phyloP scores from a whole-genome alignment of 2,797 vertebrate species.

The Pagetopsis macropterus region DNA sequence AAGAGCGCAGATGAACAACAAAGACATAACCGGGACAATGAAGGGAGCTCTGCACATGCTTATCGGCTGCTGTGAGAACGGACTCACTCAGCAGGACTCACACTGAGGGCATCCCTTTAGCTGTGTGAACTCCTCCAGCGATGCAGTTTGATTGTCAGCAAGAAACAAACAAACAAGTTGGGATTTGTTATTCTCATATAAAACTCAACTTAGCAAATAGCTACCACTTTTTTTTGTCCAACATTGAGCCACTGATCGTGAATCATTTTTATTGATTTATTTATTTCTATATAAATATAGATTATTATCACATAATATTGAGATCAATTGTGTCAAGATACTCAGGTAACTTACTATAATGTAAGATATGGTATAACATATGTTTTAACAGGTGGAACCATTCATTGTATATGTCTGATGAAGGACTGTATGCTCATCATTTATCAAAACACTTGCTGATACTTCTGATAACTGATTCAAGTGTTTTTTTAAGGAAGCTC shows the following conservation, averaged over 20 bases:
- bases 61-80: conserved; percentile 20
- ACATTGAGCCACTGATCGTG: background rate
- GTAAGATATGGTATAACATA: background rate
- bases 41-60: conserved; percentile 7
- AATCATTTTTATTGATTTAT: background rate
- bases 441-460: background rate
- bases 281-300: background rate
- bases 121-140: conserved; percentile 12
- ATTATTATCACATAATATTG: background rate
- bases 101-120: background rate
- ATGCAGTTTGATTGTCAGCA: background rate
- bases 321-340: background rate
- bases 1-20: background rate
- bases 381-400: background rate
- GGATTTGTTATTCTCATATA: background rate
- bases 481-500: background rate
- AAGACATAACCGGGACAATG: background rate
- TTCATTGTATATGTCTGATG: background rate
- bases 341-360: background rate
- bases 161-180: background rate
- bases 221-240: background rate
- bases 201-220: background rate
- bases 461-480: background rate
- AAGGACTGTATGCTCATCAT: background rate
- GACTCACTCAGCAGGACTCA: conserved; percentile 45